These are phyloP conservation scores for Sebastes paucispinis DNA, from an alignment of 2,797 vertebrate species.

Conservation along the genomic window DNA sequence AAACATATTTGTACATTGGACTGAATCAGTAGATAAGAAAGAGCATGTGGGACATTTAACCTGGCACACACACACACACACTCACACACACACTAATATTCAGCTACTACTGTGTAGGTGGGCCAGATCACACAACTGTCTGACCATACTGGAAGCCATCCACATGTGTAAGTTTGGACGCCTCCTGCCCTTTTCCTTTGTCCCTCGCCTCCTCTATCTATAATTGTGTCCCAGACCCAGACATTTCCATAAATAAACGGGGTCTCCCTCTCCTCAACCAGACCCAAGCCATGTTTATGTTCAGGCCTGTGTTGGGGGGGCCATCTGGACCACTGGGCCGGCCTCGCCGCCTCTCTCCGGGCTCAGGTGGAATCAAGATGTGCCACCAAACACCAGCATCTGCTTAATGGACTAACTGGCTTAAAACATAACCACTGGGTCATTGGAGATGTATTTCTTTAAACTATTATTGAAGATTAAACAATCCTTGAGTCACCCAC, in stretches of 20 bases:
- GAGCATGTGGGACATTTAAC: constrained; percentile 22
- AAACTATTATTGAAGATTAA: constrained; percentile 46
- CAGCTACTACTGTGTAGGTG: constrained; percentile 53
- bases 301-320: constrained; percentile 53
- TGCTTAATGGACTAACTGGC: constrained; percentile 47
- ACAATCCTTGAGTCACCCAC: constrained; percentile 26
- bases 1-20: constrained; percentile 62
- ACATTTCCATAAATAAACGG: constrained; percentile 84
- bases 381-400: constrained; percentile 50
- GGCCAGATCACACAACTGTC: constrained; percentile 44
- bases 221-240: constrained; percentile 77
- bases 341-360: constrained; percentile 34
- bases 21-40: constrained; percentile 50
- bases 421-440: constrained; percentile 34
- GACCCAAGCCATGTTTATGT: constrained; percentile 77
- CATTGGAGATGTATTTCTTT: constrained; percentile 28
- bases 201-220: constrained; percentile 70
- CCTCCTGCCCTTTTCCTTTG: constrained; percentile 51
- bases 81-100: constrained; percentile 9
- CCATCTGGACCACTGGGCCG: constrained; percentile 62
- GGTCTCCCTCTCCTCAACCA: constrained; percentile 68
- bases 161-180: constrained; percentile 45
- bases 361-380: constrained; percentile 82
- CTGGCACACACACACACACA: constrained; percentile 3
- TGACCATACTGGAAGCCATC: constrained; percentile 45